A percentile compares a stretch with the other conserved stretches of the same genome.
These are phyloP conservation scores for Tribolium freemani DNA, from an alignment of 2,888 invertebrate species.

Conservation along the genomic window DNA sequence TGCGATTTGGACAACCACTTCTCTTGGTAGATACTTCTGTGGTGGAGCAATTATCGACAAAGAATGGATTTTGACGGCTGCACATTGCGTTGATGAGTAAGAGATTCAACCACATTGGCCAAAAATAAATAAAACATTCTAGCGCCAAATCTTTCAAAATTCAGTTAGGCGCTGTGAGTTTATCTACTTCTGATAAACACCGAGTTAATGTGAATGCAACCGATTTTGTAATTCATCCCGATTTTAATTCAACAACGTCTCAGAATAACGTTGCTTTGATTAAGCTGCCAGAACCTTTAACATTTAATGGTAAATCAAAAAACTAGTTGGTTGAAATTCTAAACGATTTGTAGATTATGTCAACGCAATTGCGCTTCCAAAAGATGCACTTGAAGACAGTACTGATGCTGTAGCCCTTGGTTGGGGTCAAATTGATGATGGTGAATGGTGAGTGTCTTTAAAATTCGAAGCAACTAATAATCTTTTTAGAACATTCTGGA, in stretches of 20 bases:
- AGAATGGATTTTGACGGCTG: constrained; percentile 33
- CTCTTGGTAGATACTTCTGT: constrained; percentile 15
- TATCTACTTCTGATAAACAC: background rate
- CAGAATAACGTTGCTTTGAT: constrained; percentile 9
- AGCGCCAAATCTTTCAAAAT: constrained; percentile 16
- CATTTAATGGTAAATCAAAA: background rate
- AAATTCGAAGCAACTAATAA: background rate
- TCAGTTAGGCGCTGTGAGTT: constrained; percentile 6
- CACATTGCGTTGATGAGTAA: constrained; percentile 50
- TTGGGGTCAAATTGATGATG: constrained; percentile 17
- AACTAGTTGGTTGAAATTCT: background rate
- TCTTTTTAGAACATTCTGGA: constrained; percentile 2
- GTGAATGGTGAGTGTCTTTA: background rate
- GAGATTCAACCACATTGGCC: background rate
- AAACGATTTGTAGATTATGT: constrained; percentile 8
- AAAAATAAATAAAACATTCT: background rate
- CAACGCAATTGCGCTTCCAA: constrained; percentile 3
- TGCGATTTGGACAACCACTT: constrained; percentile 6
- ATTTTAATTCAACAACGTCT: background rate
- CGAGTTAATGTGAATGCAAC: background rate
- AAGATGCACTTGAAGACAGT: background rate
- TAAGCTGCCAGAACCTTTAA: background rate
- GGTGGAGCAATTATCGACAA: constrained; percentile 14
- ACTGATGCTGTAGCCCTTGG: background rate
- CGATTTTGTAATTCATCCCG: background rate